Evolutionary conservation across 2,797 vertebrate species (phyloP).

Genomic region (Odontamblyopus rebecca): DNA sequence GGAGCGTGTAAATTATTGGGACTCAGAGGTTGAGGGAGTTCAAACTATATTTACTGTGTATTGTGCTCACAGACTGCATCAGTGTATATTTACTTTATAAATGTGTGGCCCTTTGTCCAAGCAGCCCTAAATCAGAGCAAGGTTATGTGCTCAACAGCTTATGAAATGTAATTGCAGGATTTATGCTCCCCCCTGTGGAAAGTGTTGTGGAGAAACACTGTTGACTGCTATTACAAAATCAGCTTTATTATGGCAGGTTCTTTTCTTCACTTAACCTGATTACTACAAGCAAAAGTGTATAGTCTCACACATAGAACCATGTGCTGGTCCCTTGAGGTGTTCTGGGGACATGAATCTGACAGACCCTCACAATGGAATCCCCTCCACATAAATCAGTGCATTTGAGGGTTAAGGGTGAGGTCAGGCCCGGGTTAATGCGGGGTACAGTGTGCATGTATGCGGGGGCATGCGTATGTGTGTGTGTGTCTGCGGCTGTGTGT

Average conservation of each 20-base stretch:
- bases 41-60: conserved; percentile 27
- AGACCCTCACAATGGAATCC: not conserved
- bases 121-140: not conserved
- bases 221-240: not conserved
- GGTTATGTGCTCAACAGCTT: not conserved
- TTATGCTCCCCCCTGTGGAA: conserved; percentile 4
- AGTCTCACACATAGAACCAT: not conserved
- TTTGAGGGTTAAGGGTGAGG: not conserved
- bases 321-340: not conserved
- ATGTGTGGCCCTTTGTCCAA: conserved; percentile 9
- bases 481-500: conserved; percentile 7
- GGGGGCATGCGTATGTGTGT: not conserved
- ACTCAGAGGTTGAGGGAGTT: conserved; percentile 23
- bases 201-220: conserved; percentile 5
- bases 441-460: not conserved
- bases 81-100: conserved; percentile 9
- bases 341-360: not conserved
- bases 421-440: conserved; percentile 3
- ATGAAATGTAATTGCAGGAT: conserved; percentile 16
- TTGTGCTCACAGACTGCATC: conserved; percentile 6
- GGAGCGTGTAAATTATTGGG: conserved; percentile 21
- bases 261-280: not conserved
- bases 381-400: not conserved
- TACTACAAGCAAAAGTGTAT: not conserved
- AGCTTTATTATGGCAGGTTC: not conserved